A percentile compares a stretch with the other conserved stretches of the same genome.
phyloP scores from a whole-genome alignment of 35 echinoderm and acorn worm genomes.

The Diadema setosum region DNA sequence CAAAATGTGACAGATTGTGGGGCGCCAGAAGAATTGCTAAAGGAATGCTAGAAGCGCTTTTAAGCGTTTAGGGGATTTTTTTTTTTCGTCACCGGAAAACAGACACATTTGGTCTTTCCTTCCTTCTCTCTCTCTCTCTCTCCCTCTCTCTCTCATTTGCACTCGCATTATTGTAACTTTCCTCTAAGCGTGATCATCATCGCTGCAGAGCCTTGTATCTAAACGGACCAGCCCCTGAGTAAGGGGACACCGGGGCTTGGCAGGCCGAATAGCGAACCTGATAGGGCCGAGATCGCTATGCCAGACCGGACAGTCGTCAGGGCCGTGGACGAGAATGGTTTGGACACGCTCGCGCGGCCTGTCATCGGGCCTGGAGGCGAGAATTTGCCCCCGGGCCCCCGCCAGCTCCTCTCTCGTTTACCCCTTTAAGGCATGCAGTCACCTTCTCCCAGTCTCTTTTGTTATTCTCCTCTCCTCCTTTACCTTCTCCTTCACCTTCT shows the following conservation, averaged over 20 bases:
- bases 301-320: conserved; percentile 3
- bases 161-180: too few relatives aligned
- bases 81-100: too few relatives aligned
- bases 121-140: too few relatives aligned
- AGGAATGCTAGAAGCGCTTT: too few relatives aligned
- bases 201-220: too few relatives aligned
- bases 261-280: not conserved
- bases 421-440: not conserved
- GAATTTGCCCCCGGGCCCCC: conserved; percentile 9
- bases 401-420: not conserved
- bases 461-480: not conserved
- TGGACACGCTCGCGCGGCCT: not conserved
- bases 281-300: not conserved
- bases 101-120: too few relatives aligned
- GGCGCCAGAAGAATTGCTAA: too few relatives aligned
- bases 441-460: not conserved
- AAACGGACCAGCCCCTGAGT: not conserved
- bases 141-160: too few relatives aligned
- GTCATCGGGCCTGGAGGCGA: not conserved
- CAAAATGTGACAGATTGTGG: too few relatives aligned
- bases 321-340: not conserved
- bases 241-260: not conserved
- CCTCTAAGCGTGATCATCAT: too few relatives aligned
- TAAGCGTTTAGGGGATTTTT: too few relatives aligned
- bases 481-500: not conserved